Percentiles rank a stretch among this genome's conserved stretches.
phyloP scores from a whole-genome alignment of 2,797 vertebrate genomes.

The Neopelma chrysocephalum region DNA sequence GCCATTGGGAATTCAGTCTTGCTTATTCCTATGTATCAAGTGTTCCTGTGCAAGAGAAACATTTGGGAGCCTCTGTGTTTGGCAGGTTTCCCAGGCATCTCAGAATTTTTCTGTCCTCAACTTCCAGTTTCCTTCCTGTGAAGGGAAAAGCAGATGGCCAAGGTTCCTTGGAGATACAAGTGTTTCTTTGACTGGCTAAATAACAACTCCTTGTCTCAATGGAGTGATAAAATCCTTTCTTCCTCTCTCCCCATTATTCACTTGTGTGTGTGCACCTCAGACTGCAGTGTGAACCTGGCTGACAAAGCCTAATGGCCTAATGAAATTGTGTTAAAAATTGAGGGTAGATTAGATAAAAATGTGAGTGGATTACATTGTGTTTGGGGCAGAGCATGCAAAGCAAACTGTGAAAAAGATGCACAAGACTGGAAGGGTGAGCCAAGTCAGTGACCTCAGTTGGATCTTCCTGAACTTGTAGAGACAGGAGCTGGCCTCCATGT shows the following conservation, averaged over 20 bases:
- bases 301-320: background rate
- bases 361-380: background rate
- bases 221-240: background rate
- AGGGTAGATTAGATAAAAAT: background rate
- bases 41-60: background rate
- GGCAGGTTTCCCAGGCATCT: background rate
- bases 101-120: background rate
- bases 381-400: background rate
- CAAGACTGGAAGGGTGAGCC: background rate
- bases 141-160: background rate
- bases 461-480: background rate
- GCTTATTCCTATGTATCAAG: background rate
- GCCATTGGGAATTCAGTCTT: background rate
- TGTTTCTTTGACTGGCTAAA: background rate
- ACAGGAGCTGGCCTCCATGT: background rate
- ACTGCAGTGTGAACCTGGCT: background rate
- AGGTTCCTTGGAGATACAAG: background rate
- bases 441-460: background rate
- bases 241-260: background rate
- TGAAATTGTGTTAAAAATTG: background rate
- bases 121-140: slow-evolving; percentile 17
- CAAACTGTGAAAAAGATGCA: background rate
- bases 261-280: background rate
- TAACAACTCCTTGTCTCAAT: background rate
- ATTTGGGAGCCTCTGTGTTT: background rate